Conservation (phyloP, 2,113 vertebrate species). For the Eretmochelys imbricata region DNA sequence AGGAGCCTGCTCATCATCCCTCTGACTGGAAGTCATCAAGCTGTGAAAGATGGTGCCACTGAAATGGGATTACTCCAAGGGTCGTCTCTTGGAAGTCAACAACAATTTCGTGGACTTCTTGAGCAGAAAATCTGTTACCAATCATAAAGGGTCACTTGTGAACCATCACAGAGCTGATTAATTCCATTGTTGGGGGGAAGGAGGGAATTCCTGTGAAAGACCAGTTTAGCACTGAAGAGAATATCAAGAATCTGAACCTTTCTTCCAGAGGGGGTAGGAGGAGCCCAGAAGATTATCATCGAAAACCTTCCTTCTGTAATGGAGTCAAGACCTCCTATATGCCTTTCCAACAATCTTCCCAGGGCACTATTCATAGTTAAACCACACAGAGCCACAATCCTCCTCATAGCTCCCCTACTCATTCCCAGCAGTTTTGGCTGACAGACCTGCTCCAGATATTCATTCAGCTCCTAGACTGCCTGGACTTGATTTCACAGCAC, state of each 20-base stretch:
- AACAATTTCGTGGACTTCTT: neutral
- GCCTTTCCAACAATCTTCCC: neutral
- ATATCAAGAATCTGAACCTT: neutral
- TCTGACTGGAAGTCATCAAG: neutral
- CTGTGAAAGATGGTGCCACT: neutral
- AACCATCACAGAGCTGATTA: neutral
- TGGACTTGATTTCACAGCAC: neutral
- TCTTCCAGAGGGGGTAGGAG: neutral
- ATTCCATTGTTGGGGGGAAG: neutral
- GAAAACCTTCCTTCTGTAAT: neutral
- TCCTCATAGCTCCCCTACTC: neutral
- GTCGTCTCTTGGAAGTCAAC: neutral
- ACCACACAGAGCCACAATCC: neutral
- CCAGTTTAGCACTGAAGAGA: too few relatives aligned
- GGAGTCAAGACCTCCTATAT: neutral
- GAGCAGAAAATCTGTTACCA: neutral
- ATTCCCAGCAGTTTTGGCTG: neutral
- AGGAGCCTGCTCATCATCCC: neutral
- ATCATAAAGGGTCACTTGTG: neutral
- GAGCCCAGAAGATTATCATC: neutral
- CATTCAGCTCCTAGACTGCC: neutral
- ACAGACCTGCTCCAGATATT: neutral
- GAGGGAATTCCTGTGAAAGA: too few relatives aligned
- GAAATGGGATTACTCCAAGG: neutral
- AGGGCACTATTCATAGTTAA: neutral